Base-by-base conservation (phyloP, 2,797 vertebrate species). In the Eulemur albifrons region DNA sequence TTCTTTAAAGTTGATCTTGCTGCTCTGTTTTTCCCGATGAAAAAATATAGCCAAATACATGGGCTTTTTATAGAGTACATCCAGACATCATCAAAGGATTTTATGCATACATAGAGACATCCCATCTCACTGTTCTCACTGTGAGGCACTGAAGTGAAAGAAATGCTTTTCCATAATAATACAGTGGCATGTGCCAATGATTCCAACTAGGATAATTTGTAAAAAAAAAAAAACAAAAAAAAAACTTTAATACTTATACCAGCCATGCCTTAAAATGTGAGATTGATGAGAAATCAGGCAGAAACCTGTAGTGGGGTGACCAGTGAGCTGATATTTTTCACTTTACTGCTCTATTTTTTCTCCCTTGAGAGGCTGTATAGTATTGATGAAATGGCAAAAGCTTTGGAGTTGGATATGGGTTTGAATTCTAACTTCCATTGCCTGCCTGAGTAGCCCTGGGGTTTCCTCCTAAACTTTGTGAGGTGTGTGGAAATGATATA, bases 121-220 rank as follows among this genome's bases (percentile, higher is more conserved):
- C 27, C 50, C 59, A 32, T 80, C 9, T 77, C 43, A 45, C 43
- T 45, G 43, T 45, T 45, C 23, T 70, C 54, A 21, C 79, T 77
- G 20, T 45, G 82, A 93, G 54, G 70, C 54, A 25, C 59, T 91
- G 79, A 83, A 57, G 13, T 81, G 54, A 94, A 95, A 95, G 67
- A 61, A 80, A 93, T 35, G 4, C 48, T 80, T 94, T 93, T 69
- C 94, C 61, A 4, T 76, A 82, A 72, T 63, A 79, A 92, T 82
- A 21, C 9, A 88, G 73, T 81, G 23, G 72, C n/a, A n/a, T 59
- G 52, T 72, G 54, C 93, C 76, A 35, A 1, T 88, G 93, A 81
- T 61, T 94, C 43, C 32, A 73, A 92, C 90, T 45, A 73, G 43
- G 30, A 85, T 80, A 52, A 72, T 85, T 85, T 85, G 52, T 82